Evolutionary conservation across 2,113 vertebrate species (phyloP), one percentile per base, ranked within the genome.

Genomic region (Henicopernis longicauda): DNA sequence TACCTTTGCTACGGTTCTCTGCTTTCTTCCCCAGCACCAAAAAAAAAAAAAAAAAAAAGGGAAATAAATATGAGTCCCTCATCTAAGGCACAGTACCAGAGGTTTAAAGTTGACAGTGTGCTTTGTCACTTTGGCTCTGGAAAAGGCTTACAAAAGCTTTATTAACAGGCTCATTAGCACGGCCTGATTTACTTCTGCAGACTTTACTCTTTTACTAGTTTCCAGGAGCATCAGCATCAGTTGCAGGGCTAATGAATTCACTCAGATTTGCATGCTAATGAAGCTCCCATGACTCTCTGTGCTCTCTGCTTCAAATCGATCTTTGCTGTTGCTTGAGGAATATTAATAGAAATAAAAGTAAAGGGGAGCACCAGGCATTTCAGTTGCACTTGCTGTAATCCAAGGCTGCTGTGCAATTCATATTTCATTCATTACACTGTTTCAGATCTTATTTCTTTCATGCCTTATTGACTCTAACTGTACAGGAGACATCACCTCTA

Each of bases 101-200:
- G 91, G 78, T 96, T 91, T 96, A 86, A 85, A 0, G 47, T 80
- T 93, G 95, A 96, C 97, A 96, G 80, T 54, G 81, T 79, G 47
- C 80, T 97, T 95, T 97, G 97, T 98, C 96, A 97, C 95, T 94
- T 86, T 92, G 86, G 89, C 96, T 95, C 62, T 92, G 77, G 90
- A 95, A 96, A 96, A 96, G 94, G 87, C 96, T 96, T 96, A 97
- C 97, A 96, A 97, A 98, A 97, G 95, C 96, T 98, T 97, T 97
- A 98, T 98, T 98, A 98, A 97, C 96, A 96, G 96, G 95, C 97
- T 98, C 97, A 97, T 98, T 98, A 98, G 97, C 95, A 98, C 92
- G 83, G 95, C 95, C 97, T 97, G 98, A 97, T 98, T 98, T 97
- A 97, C 97, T 97, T 96, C 94, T 96, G 96, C 96, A 95, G 93